Percentiles rank a stretch among this genome's conserved stretches.
These are phyloP conservation scores for Cichladusa arquata DNA, from an alignment of 2,113 vertebrate species.

Conservation along the genomic window DNA sequence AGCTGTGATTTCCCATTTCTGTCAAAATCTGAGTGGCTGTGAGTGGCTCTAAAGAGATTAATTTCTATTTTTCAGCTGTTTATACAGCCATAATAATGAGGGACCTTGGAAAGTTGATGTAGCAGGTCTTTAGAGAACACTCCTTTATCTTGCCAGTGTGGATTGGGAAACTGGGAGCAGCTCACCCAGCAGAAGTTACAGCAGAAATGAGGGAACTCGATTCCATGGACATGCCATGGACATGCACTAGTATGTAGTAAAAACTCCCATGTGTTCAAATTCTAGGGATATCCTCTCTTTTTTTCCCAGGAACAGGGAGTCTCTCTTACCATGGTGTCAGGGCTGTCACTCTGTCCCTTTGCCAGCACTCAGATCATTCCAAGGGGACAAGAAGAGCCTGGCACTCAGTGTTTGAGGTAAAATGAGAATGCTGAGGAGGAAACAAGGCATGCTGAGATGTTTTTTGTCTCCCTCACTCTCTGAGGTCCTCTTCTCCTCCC, in stretches of 20 bases:
- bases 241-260: neutral
- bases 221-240: neutral
- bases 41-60: neutral
- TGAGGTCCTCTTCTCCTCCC: neutral
- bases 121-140: neutral
- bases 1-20: conserved; percentile 41
- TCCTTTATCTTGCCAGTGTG: neutral
- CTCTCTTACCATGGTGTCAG: neutral
- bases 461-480: neutral
- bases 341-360: neutral
- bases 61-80: neutral
- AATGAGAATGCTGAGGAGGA: neutral
- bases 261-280: rapidly evolving
- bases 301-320: neutral
- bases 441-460: neutral
- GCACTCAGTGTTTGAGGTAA: neutral
- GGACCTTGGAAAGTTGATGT: neutral
- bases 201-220: neutral
- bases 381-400: neutral
- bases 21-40: neutral
- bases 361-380: neutral
- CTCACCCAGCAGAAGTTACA: neutral
- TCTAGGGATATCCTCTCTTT: neutral
- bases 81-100: neutral
- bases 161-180: neutral